Base-by-base conservation (phyloP, 2,797 vertebrate species). In the Craterocephalus amniculus region DNA sequence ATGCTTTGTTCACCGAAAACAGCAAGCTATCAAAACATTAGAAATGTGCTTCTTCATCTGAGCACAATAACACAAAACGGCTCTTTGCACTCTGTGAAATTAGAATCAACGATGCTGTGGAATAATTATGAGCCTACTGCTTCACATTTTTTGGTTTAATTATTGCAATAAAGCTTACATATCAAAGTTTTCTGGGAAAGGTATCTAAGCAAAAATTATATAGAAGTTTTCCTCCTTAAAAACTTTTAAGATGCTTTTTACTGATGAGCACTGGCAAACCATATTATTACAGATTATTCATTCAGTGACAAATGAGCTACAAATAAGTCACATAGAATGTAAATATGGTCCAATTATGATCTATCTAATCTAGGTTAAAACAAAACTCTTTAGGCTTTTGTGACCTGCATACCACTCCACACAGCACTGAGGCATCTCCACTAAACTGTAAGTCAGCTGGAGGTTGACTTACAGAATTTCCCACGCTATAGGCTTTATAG, bases 401-500 rank as follows among this genome's bases (percentile, higher is more conserved):
- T 36, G 8, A 56, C 60, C 24, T 60, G 29, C 10, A 56, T 2
- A 38, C 14, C 48, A 55, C 38, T 74, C 56, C 27, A 31, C 54
- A 32, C 35, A 45, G 38, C 63, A n/a, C 40, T 55, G 27, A 56
- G 67, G 69, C 63, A 20, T 51, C 71, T 74, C 27, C 66, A 48
- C 40, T 70, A 27, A 45, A 73, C 62, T 77, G 65, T 76, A 75
- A 78, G 22, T 87, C 79, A 76, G 83, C 65, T 74, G 74, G 72
- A 81, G 70, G 75, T 85, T 78, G 70, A 83, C 60, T 63, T 67
- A 1, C 57, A 77, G 72, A 83, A 88, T 86, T 91, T 88, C 87
- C 87, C 90, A 88, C 78, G 78, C 82, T 83, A 85, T 85, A 58
- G 78, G 76, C 83, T 88, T 84, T 83, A 83, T 63, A 85, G 84